Conservation (phyloP, 2,797 vertebrate species). For the Sebastolobus alascanus region DNA sequence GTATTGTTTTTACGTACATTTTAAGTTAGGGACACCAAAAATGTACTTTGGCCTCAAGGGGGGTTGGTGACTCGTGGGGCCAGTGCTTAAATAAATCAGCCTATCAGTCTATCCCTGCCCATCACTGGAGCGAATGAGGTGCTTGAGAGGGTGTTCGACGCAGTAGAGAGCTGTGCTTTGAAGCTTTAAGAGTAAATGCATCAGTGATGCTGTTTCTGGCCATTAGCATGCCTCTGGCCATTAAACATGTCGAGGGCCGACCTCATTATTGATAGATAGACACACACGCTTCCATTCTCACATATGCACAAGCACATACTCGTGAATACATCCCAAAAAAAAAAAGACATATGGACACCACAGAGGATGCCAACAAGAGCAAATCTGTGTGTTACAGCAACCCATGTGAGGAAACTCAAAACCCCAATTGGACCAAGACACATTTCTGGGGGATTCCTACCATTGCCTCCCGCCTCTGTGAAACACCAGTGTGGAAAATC, state of each 20-base stretch:
- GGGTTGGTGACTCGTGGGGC: too few relatives aligned
- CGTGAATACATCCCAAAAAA: not conserved
- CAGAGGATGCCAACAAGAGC: conserved; percentile 8
- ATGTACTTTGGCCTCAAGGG: too few relatives aligned
- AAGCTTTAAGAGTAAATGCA: conserved; percentile 60
- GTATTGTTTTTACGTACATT: too few relatives aligned
- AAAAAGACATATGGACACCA: conserved; percentile 24
- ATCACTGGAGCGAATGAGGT: conserved; percentile 12
- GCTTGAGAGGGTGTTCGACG: conserved; percentile 14
- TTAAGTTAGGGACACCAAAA: too few relatives aligned
- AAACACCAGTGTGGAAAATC: conserved; percentile 5
- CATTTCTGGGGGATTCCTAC: conserved; percentile 16
- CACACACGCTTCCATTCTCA: conserved; percentile 20
- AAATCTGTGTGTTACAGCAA: conserved; percentile 8
- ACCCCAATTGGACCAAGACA: not conserved
- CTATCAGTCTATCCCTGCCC: not conserved
- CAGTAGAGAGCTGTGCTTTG: conserved; percentile 60
- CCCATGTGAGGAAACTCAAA: conserved; percentile 11
- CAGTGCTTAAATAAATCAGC: too few relatives aligned
- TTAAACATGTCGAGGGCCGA: conserved; percentile 56
- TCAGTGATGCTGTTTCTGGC: conserved; percentile 56
- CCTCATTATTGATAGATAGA: conserved; percentile 69
- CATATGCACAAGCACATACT: conserved; percentile 23
- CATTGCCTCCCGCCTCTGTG: not conserved
- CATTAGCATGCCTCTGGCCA: conserved; percentile 67